These are phyloP conservation scores for Rhinophrynus dorsalis DNA, from an alignment of 2,797 vertebrate species.

Conservation along the genomic window DNA sequence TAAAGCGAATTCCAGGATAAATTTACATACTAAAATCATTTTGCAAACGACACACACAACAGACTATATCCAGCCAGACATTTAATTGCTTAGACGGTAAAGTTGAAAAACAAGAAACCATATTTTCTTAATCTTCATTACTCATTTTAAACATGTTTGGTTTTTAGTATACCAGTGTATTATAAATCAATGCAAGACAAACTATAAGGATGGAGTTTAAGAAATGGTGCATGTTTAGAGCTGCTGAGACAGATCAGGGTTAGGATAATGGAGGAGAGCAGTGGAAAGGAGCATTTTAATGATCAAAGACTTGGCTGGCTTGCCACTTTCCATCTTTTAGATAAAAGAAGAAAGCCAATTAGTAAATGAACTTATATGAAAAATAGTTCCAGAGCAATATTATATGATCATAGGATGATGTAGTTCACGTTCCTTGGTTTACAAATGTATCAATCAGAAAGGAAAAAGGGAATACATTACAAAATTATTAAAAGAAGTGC, in stretches of 20 bases:
- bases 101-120: neutral
- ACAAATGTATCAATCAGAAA: conserved; percentile 34
- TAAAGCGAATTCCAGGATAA: conserved; percentile 25
- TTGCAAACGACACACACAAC: neutral
- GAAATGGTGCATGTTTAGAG: neutral
- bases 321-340: neutral
- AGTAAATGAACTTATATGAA: conserved; percentile 36
- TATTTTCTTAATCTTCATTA: neutral
- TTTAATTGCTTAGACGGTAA: neutral
- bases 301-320: conserved; percentile 31
- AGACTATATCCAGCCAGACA: neutral
- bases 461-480: conserved; percentile 38
- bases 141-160: neutral
- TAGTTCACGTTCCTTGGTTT: neutral
- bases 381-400: conserved; percentile 26
- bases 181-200: neutral
- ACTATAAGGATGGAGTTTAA: neutral
- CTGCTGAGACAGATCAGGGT: conserved; percentile 4
- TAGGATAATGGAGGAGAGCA: neutral
- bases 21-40: conserved; percentile 18
- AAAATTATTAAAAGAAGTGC: conserved; percentile 9
- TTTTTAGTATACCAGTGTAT: neutral
- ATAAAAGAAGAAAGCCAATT: conserved; percentile 43
- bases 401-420: conserved; percentile 34
- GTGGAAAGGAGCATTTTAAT: conserved; percentile 7